phyloP scores from a whole-genome alignment of 2,113 vertebrate species.

The Hippoglossus stenolepis region DNA sequence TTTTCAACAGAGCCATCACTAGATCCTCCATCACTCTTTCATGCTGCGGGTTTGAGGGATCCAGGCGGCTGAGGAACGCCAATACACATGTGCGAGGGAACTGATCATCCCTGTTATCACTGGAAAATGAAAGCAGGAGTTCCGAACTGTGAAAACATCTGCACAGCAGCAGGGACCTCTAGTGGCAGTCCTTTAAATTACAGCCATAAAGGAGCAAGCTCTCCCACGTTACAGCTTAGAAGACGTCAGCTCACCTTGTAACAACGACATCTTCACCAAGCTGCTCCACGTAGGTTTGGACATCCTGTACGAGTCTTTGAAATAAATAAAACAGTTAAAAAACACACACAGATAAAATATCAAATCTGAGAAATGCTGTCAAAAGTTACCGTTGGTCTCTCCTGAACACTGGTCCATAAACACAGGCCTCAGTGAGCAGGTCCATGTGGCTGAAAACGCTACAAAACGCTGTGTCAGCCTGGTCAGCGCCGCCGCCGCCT shows the following conservation, averaged over 20 bases:
- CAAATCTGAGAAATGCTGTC: neutral
- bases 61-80: constrained; percentile 89
- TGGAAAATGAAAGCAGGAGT: constrained; percentile 72
- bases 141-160: constrained; percentile 12
- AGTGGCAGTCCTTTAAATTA: constrained; percentile 35
- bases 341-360: rapidly evolving
- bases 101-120: constrained; percentile 90
- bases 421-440: constrained; percentile 89
- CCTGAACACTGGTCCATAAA: constrained; percentile 92
- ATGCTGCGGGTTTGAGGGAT: constrained; percentile 83
- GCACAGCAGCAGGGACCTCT: constrained; percentile 42
- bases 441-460: constrained; percentile 84
- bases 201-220: neutral
- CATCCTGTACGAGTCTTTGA: constrained; percentile 89
- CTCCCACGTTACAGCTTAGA: neutral
- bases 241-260: constrained; percentile 56
- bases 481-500: constrained; percentile 18
- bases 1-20: constrained; percentile 86
- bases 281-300: constrained; percentile 89
- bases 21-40: constrained; percentile 87
- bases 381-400: constrained; percentile 90
- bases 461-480: constrained; percentile 67
- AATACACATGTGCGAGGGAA: constrained; percentile 88
- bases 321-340: constrained; percentile 16
- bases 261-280: constrained; percentile 85